Percentiles rank a stretch among this genome's conserved stretches.
Conservation (phyloP, 2,888 invertebrate species). For the Drosophila gaucha region DNA sequence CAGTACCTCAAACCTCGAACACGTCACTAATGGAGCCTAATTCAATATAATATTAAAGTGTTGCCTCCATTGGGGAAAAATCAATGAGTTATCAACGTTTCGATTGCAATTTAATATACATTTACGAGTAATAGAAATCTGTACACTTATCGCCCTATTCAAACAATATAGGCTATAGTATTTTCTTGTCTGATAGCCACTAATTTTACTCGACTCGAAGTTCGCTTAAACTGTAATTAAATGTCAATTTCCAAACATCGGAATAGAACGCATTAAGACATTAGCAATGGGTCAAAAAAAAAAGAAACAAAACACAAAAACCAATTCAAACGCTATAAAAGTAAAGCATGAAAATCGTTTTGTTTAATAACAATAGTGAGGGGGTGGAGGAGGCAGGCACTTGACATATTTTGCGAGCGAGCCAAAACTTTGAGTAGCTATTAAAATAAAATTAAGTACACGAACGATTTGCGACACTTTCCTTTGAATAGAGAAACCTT, state of each 20-base stretch:
- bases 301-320: neutral
- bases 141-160: conserved; percentile 36
- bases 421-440: conserved; percentile 43
- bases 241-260: conserved; percentile 68
- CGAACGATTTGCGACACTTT: conserved; percentile 48
- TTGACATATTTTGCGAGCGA: conserved; percentile 54
- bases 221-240: conserved; percentile 55
- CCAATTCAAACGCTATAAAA: conserved; percentile 40
- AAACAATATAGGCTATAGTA: conserved; percentile 2
- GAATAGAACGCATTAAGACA: conserved; percentile 49
- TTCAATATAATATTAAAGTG: conserved; percentile 28
- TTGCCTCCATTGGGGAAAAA: conserved; percentile 4
- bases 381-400: neutral
- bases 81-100: conserved; percentile 42
- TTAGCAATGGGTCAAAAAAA: conserved; percentile 37
- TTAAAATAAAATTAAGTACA: conserved; percentile 72
- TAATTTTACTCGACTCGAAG: conserved; percentile 45
- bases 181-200: conserved; percentile 29
- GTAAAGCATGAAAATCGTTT: conserved; percentile 46
- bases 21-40: conserved; percentile 26
- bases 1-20: too few species aligned
- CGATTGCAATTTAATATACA: conserved; percentile 70
- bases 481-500: neutral
- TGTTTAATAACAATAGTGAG: conserved; percentile 38
- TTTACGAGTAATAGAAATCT: conserved; percentile 56